A percentile compares a stretch with the other conserved stretches of the same genome.
These are phyloP conservation scores for Orthosia gracilis DNA, from an alignment of 2,888 invertebrate genomes.

Conservation along the genomic window DNA sequence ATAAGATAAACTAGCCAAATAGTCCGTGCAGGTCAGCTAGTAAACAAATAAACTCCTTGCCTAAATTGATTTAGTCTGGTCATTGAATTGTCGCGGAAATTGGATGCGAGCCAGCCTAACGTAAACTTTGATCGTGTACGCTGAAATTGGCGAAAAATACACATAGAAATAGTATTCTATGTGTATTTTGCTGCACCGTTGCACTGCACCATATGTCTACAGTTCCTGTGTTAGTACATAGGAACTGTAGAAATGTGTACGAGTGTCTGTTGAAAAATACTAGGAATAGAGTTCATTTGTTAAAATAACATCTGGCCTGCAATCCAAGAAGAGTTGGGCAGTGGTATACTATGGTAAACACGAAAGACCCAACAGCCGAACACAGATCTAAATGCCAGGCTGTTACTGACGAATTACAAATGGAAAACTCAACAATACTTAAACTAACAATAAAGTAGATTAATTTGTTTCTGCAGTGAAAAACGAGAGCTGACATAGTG, in stretches of 20 bases:
- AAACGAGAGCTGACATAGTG: not conserved
- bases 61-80: not conserved
- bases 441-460: too few species aligned
- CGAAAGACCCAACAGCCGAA: too few species aligned
- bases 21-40: not conserved
- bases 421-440: too few species aligned
- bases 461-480: not conserved
- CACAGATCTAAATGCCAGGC: too few species aligned
- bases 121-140: constrained; percentile 12
- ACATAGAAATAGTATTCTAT: not conserved
- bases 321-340: too few species aligned
- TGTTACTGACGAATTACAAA: too few species aligned
- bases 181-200: too few species aligned
- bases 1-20: not conserved
- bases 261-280: not conserved
- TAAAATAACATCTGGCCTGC: not conserved
- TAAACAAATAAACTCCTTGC: constrained; percentile 13
- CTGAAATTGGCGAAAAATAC: not conserved
- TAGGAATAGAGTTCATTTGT: not conserved
- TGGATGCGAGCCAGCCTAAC: constrained; percentile 18
- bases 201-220: too few species aligned
- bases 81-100: constrained; percentile 15
- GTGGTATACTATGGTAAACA: too few species aligned
- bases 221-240: not conserved
- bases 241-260: not conserved